Base-by-base conservation (phyloP, 2,797 vertebrate species). In the Sebastes cheni region DNA sequence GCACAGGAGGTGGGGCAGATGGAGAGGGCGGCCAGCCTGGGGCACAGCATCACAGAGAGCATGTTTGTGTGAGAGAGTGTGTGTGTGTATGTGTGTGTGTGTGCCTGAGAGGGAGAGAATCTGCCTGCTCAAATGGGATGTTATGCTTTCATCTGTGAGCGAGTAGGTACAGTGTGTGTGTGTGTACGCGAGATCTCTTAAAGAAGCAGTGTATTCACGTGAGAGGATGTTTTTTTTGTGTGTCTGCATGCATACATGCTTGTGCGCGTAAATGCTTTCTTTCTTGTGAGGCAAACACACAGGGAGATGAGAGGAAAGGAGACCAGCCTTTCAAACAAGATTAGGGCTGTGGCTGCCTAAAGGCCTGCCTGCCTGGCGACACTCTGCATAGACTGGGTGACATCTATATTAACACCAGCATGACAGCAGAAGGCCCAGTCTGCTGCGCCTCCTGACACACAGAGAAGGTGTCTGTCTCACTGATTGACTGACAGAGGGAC, bases 1-100 rank as follows among this genome's bases (percentile, higher is more conserved):
- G 93, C 91, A 89, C 89, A 90, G 86, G 89, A 94, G 94, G 92
- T 93, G 92, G 93, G 85, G 91, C 93, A 92, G 93, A 91, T 93
- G 93, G 93, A 91, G 93, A 92, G 91, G 89, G 91, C 85, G 86
- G 90, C 92, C 90, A 91, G 92, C 93, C 93, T 85, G 92, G 90
- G 93, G 95, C 93, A 84, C 84, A 82, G 88, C 89, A 90, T 93
- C 90, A 93, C 88, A 92, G 83, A 87, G 74, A 88, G 85, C 88
- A 58, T 89, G 89, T 88, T 86, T 89, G 86, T 75, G 80, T 69
- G 67, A 79, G 72, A 72, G 80, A 77, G 74, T 42, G 27, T 73
- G 71, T 76, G 82, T 59, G 88, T 74, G 79, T 79, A 54, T 77
- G 54, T 42, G 20, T 73, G 71, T 76, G 82, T 71, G 71, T 74